These are phyloP conservation scores for Gymnogyps californianus DNA, from an alignment of 2,113 vertebrate species.

Conservation along the genomic window DNA sequence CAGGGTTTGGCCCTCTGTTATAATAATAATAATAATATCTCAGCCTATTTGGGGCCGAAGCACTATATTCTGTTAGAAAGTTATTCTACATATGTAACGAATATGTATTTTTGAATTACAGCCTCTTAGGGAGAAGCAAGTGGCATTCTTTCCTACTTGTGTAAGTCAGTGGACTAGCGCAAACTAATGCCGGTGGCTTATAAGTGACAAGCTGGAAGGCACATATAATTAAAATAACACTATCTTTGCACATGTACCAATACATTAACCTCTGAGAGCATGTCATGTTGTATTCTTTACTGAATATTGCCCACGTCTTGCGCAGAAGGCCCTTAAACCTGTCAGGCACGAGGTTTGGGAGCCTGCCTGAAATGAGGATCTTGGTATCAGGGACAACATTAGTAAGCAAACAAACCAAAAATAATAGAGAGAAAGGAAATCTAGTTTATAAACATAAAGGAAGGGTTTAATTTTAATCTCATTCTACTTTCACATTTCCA, in stretches of 20 bases:
- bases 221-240: not conserved
- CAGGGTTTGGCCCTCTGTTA: not conserved
- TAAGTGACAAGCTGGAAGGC: not conserved
- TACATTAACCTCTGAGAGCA: not conserved
- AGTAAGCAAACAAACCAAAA: not conserved
- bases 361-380: not conserved
- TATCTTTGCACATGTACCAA: not conserved
- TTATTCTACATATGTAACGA: not conserved
- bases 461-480: not conserved
- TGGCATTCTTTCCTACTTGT: not conserved
- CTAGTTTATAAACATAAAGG: not conserved
- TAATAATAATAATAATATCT: not conserved
- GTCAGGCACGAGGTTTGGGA: not conserved
- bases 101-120: not conserved
- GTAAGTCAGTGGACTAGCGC: not conserved
- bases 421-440: not conserved
- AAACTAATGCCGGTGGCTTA: not conserved
- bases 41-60: not conserved
- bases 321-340: not conserved
- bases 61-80: not conserved
- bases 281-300: not conserved
- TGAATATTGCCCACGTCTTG: not conserved
- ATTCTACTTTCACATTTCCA: conserved; percentile 12
- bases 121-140: not conserved
- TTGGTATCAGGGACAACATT: not conserved